Conservation (phyloP, 2,888 invertebrate species). For the Xiphydria camelus region DNA sequence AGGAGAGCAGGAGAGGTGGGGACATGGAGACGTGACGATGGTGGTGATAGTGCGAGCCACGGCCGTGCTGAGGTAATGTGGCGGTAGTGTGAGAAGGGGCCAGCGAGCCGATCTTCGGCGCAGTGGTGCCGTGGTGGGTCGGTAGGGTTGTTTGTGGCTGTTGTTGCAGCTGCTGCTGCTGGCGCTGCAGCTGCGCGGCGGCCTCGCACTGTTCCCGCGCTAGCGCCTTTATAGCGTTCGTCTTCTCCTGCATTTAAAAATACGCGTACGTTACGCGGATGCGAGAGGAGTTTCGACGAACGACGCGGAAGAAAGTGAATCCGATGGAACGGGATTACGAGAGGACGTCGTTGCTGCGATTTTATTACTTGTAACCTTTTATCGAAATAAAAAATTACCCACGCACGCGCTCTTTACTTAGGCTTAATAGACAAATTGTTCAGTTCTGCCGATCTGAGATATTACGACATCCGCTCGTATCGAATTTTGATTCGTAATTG, state of each 20-base stretch:
- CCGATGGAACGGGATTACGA: neutral
- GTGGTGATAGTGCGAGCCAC: slow-evolving; percentile 25
- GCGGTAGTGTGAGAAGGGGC: slow-evolving; percentile 52
- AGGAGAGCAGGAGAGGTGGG: slow-evolving; percentile 33
- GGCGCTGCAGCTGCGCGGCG: slow-evolving; percentile 48
- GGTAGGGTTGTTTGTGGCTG: slow-evolving; percentile 51
- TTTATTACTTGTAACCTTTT: neutral
- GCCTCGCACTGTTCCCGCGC: slow-evolving; percentile 57
- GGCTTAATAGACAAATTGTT: too few species aligned
- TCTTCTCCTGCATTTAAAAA: slow-evolving; percentile 71
- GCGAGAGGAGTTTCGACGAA: too few species aligned
- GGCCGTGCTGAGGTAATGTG: slow-evolving; percentile 48
- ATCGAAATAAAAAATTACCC: too few species aligned
- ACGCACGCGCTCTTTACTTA: too few species aligned
- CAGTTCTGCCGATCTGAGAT: too few species aligned
- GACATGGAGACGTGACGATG: slow-evolving; percentile 34
- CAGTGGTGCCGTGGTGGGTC: slow-evolving; percentile 48
- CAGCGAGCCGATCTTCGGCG: slow-evolving; percentile 41
- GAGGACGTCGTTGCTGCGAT: neutral
- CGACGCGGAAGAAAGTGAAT: too few species aligned
- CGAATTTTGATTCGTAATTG: too few species aligned
- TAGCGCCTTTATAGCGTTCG: slow-evolving; percentile 74
- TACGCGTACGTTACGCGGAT: too few species aligned
- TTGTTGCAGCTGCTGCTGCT: slow-evolving; percentile 46
- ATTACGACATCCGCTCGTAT: too few species aligned